Conservation (phyloP, 2,888 invertebrate species). For the Phrixothrix hirtus region DNA sequence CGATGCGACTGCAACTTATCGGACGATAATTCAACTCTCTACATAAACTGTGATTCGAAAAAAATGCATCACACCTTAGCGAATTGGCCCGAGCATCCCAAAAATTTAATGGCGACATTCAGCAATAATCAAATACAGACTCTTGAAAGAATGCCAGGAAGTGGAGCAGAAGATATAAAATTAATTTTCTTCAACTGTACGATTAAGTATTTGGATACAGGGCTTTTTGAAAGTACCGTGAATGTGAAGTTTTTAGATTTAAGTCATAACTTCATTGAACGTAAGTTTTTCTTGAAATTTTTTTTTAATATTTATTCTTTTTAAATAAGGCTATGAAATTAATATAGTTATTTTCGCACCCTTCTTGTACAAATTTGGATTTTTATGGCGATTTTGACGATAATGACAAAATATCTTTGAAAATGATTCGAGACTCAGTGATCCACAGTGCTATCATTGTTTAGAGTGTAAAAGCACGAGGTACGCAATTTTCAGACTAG, state of each 20-base stretch:
- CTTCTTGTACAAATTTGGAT: no score
- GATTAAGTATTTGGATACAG: slow-evolving; percentile 59
- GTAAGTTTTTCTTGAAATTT: slow-evolving; percentile 55
- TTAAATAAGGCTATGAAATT: no score
- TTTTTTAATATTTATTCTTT: no score
- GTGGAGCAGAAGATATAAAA: slow-evolving; percentile 57
- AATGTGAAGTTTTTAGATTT: slow-evolving; percentile 62
- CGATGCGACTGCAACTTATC: slow-evolving; percentile 44
- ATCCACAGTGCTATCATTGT: no score
- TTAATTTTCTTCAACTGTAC: slow-evolving; percentile 61
- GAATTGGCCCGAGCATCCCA: slow-evolving; percentile 50
- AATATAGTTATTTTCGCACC: no score
- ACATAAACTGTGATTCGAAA: slow-evolving; percentile 45
- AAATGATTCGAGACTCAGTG: no score
- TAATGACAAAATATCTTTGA: no score
- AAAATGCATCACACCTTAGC: slow-evolving; percentile 44
- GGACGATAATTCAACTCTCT: slow-evolving; percentile 36
- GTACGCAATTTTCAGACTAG: no score
- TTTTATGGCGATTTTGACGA: no score
- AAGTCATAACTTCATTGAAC: slow-evolving; percentile 62
- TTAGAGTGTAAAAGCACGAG: no score
- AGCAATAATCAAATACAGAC: slow-evolving; percentile 61
- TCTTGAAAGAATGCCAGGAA: slow-evolving; percentile 56
- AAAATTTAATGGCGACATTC: slow-evolving; percentile 61
- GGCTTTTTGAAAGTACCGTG: slow-evolving; percentile 59